phyloP scores from a whole-genome alignment of 1,140 invertebrate genomes.

The Leucophenga varia region DNA sequence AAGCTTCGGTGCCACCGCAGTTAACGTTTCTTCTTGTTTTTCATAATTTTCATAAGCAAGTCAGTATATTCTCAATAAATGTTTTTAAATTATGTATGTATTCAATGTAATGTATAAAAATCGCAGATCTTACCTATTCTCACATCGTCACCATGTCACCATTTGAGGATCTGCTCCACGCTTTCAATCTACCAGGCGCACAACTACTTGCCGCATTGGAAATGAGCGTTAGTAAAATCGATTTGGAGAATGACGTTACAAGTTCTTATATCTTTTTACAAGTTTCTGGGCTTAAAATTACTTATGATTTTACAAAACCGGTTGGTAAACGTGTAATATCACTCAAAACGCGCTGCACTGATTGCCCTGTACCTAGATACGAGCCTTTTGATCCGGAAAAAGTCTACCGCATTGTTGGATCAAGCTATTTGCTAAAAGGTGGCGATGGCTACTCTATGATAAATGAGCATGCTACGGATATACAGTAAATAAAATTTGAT shows the following conservation, averaged over 20 bases:
- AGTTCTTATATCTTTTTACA: conserved; percentile 65
- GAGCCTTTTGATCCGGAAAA: conserved; percentile 57
- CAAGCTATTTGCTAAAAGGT: conserved; percentile 66
- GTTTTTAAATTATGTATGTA: too few relatives aligned
- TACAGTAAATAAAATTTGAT: conserved; percentile 33
- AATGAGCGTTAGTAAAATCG: conserved; percentile 57
- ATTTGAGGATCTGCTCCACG: conserved; percentile 71
- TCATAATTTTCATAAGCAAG: too few relatives aligned
- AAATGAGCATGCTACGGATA: conserved; percentile 28
- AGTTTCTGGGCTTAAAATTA: conserved; percentile 59
- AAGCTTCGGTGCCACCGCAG: too few relatives aligned
- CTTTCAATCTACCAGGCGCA: conserved; percentile 65
- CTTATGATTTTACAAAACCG: conserved; percentile 60
- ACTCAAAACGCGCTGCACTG: conserved; percentile 63
- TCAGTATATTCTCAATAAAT: too few relatives aligned
- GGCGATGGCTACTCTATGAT: conserved; percentile 65
- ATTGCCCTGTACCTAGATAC: conserved; percentile 67
- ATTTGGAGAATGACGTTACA: conserved; percentile 45
- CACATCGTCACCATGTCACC: conserved; percentile 68
- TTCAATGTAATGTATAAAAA: too few relatives aligned
- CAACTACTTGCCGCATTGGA: conserved; percentile 66
- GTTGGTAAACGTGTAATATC: conserved; percentile 62
- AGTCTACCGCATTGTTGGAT: conserved; percentile 65
- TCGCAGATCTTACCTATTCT: conserved; percentile 67
- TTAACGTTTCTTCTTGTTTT: too few relatives aligned